Evolutionary conservation across 2,797 vertebrate genomes (phyloP).

Genomic region (Iguana delicatissima): DNA sequence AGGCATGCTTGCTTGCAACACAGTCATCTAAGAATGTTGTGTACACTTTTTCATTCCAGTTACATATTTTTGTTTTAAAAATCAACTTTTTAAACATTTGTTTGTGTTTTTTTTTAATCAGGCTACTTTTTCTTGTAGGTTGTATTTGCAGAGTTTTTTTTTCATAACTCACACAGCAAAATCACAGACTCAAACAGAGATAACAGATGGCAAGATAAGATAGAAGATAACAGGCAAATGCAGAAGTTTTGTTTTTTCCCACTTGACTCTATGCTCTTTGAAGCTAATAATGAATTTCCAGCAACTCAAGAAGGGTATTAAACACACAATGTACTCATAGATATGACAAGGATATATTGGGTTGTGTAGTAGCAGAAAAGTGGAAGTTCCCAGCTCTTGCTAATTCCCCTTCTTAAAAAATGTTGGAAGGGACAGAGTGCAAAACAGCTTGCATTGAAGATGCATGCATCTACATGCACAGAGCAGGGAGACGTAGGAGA

Average conservation of each 20-base stretch:
- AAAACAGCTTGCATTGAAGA: too few species aligned
- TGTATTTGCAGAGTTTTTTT: slow-evolving; percentile 3
- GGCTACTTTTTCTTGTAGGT: slow-evolving; percentile 35
- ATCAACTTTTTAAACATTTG: slow-evolving; percentile 68
- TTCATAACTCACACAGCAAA: not conserved
- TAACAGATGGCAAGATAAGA: slow-evolving; percentile 28
- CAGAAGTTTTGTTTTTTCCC: slow-evolving; percentile 29
- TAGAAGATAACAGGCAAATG: slow-evolving; percentile 29
- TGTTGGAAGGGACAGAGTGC: too few species aligned
- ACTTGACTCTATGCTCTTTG: slow-evolving; percentile 29
- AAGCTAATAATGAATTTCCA: slow-evolving; percentile 51
- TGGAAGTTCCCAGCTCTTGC: not conserved
- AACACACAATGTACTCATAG: not conserved
- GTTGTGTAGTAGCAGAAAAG: not conserved
- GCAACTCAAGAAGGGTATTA: not conserved
- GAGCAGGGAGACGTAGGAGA: too few species aligned
- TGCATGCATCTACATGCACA: too few species aligned
- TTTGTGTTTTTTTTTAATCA: slow-evolving; percentile 56
- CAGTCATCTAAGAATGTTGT: slow-evolving; percentile 71
- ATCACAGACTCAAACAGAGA: not conserved
- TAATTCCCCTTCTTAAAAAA: too few species aligned
- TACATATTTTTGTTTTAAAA: slow-evolving; percentile 66
- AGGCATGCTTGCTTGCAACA: slow-evolving; percentile 72
- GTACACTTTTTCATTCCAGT: slow-evolving; percentile 73
- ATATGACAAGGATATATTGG: slow-evolving; percentile 37